phyloP scores from a whole-genome alignment of 2,888 invertebrate species.

The Aproaerema taeniolella region DNA sequence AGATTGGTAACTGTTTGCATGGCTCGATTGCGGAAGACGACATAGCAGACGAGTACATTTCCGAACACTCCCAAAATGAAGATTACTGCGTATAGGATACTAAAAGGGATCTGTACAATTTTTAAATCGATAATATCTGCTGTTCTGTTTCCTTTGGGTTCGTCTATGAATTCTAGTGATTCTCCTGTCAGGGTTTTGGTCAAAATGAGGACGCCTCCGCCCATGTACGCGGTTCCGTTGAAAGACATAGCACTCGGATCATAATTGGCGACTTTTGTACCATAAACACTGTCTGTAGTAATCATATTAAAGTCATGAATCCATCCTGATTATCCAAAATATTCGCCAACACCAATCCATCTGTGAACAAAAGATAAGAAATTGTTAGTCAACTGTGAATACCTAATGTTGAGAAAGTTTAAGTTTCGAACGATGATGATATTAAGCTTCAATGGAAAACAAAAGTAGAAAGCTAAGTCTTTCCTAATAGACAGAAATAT shows the following conservation, averaged over 20 bases:
- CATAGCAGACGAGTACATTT: slow-evolving; percentile 90
- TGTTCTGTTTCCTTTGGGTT: slow-evolving; percentile 58
- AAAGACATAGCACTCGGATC: slow-evolving; percentile 50
- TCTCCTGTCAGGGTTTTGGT: slow-evolving; percentile 65
- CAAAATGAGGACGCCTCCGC: slow-evolving; percentile 56
- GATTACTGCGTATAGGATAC: slow-evolving; percentile 85
- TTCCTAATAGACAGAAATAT: too few relatives aligned
- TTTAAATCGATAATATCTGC: slow-evolving; percentile 80
- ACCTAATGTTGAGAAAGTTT: neutral
- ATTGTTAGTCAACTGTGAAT: neutral
- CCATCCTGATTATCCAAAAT: neutral
- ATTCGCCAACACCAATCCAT: slow-evolving; percentile 42
- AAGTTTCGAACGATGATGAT: too few relatives aligned
- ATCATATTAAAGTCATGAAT: slow-evolving; percentile 35
- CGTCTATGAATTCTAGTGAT: slow-evolving; percentile 59
- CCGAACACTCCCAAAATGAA: slow-evolving; percentile 89
- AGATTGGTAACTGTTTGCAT: slow-evolving; percentile 96
- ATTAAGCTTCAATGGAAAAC: too few relatives aligned
- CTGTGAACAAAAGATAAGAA: slow-evolving; percentile 40
- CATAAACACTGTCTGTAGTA: slow-evolving; percentile 33
- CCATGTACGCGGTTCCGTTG: slow-evolving; percentile 46
- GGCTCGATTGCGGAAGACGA: slow-evolving; percentile 88
- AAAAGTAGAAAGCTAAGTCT: too few relatives aligned
- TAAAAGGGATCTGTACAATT: slow-evolving; percentile 84
- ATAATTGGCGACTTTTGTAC: slow-evolving; percentile 38